Percentiles rank a stretch among this genome's conserved stretches.
phyloP scores from a whole-genome alignment of 2,888 invertebrate species.

The Drosophila nr. fundita region DNA sequence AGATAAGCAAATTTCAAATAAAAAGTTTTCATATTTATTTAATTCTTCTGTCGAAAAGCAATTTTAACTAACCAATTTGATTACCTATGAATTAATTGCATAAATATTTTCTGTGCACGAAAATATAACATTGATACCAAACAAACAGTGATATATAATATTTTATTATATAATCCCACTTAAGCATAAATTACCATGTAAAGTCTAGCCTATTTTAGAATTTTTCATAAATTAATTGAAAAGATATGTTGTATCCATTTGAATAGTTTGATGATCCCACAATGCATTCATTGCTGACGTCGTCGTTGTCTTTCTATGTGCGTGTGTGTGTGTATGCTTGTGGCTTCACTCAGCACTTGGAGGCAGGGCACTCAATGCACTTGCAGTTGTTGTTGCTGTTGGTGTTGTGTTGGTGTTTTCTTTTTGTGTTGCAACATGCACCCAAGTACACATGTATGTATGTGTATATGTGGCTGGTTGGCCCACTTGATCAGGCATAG shows the following conservation, averaged over 20 bases:
- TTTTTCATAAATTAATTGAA: background rate
- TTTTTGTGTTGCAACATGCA: constrained; percentile 67
- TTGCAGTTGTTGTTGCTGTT: constrained; percentile 54
- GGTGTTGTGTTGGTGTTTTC: constrained; percentile 17
- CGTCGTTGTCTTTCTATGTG: constrained; percentile 21
- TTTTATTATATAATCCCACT: background rate
- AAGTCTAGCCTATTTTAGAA: background rate
- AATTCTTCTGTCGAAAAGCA: background rate
- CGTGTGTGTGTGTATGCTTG: constrained; percentile 48
- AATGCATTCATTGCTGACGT: constrained; percentile 45
- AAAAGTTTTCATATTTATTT: background rate
- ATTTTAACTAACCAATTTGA: background rate
- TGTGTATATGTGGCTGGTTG: constrained; percentile 36
- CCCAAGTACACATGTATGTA: constrained; percentile 41
- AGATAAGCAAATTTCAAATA: background rate
- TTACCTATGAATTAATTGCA: background rate
- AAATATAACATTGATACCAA: background rate
- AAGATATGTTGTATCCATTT: background rate
- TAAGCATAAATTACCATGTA: background rate
- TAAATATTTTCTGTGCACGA: background rate
- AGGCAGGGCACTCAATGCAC: constrained; percentile 68
- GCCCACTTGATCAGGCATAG: constrained; percentile 67
- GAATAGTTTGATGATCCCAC: constrained; percentile 21
- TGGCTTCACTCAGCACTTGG: constrained; percentile 69
- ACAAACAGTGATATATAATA: background rate